Percentiles rank a stretch among this genome's conserved stretches.
Evolutionary conservation across 2,888 invertebrate genomes (phyloP).

Genomic region (Bugula neritina): DNA sequence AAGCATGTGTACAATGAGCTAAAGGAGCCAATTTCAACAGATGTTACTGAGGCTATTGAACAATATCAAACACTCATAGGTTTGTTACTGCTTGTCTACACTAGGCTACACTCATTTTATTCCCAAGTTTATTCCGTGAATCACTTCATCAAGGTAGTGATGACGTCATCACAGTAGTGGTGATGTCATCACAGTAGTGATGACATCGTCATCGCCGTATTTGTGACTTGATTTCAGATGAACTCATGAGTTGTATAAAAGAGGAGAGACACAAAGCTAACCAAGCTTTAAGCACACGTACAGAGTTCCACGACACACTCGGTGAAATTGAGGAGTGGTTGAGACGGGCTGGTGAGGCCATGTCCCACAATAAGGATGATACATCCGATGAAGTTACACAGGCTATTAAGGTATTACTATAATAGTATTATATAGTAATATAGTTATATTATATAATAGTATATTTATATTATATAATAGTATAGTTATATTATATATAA

Average conservation of each 20-base stretch:
- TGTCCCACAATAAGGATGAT: conserved; percentile 10
- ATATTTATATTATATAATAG: too few species aligned
- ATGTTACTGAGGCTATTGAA: background rate
- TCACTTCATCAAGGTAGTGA: too few species aligned
- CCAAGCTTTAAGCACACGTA: background rate
- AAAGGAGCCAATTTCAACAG: background rate
- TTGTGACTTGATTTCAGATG: too few species aligned
- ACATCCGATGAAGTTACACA: background rate
- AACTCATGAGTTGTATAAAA: background rate
- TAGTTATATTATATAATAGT: too few species aligned
- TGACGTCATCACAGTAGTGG: too few species aligned
- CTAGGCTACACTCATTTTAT: too few species aligned
- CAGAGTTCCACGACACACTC: conserved; percentile 6
- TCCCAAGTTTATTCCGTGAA: too few species aligned
- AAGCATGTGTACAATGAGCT: background rate
- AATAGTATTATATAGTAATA: too few species aligned
- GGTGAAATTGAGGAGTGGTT: conserved; percentile 2
- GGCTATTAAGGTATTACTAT: conserved; percentile 17
- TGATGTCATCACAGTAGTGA: too few species aligned
- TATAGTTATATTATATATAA: too few species aligned
- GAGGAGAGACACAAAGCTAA: conserved; percentile 14
- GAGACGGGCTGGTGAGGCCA: background rate
- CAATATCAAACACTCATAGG: conserved; percentile 6
- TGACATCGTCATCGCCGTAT: too few species aligned
- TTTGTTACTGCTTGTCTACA: background rate